Percentiles rank a stretch among this genome's conserved stretches.
Conservation (phyloP, 2,888 invertebrate genomes). For the Disparrhopalites patrizii region DNA sequence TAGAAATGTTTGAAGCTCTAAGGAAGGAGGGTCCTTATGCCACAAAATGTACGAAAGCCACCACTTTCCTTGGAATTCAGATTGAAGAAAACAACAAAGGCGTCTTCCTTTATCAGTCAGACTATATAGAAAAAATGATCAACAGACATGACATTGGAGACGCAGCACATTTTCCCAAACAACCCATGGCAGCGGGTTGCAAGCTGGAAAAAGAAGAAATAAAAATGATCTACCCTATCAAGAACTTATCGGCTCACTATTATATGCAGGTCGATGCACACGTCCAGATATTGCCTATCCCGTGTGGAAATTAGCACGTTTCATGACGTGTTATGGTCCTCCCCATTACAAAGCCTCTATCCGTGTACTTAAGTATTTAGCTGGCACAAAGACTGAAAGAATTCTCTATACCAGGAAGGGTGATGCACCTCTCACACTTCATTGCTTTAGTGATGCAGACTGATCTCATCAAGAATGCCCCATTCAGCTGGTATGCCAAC, state of each 20-base stretch:
- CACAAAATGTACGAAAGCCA: neutral
- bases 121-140: neutral
- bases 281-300: slow-evolving; percentile 43
- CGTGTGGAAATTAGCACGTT: slow-evolving; percentile 33
- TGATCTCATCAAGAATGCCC: slow-evolving; percentile 23
- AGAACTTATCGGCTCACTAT: slow-evolving; percentile 39
- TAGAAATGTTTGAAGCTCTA: neutral
- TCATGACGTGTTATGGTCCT: slow-evolving; percentile 31
- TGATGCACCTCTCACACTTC: neutral
- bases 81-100: neutral
- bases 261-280: slow-evolving; percentile 40
- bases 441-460: slow-evolving; percentile 44
- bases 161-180: neutral
- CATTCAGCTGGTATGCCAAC: slow-evolving; percentile 34
- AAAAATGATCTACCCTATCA: slow-evolving; percentile 31
- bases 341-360: slow-evolving; percentile 39
- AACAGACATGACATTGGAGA: neutral
- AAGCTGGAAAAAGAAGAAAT: slow-evolving; percentile 15
- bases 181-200: slow-evolving; percentile 26
- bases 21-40: neutral
- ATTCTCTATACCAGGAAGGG: neutral
- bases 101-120: slow-evolving; percentile 8
- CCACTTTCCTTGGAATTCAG: slow-evolving; percentile 3
- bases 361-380: slow-evolving; percentile 33
- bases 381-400: slow-evolving; percentile 21